A percentile compares a stretch with the other conserved stretches of the same genome.
phyloP scores from a whole-genome alignment of 2,888 invertebrate species.

The Campaea margaritaria region DNA sequence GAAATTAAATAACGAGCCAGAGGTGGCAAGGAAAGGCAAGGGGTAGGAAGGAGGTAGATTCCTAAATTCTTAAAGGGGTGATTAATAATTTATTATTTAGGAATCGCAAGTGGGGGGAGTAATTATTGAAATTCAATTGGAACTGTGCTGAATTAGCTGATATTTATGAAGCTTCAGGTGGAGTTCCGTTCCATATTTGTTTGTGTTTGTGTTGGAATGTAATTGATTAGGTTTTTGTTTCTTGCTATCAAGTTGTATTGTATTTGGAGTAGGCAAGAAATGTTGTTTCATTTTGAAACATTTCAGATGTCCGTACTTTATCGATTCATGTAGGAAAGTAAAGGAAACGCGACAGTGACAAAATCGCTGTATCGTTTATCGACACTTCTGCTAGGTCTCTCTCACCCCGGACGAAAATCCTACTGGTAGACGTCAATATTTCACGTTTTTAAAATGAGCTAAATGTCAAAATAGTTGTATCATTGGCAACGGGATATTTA shows the following conservation, averaged over 20 bases:
- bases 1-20: constrained; percentile 75
- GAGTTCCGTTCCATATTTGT: constrained; percentile 15
- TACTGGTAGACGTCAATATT: too few species aligned
- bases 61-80: constrained; percentile 45
- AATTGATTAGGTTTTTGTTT: constrained; percentile 10
- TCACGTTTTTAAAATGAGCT: too few species aligned
- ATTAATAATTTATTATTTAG: constrained; percentile 54
- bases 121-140: constrained; percentile 40
- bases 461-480: too few species aligned
- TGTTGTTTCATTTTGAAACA: too few species aligned
- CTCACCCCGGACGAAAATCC: too few species aligned
- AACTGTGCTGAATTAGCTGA: constrained; percentile 28
- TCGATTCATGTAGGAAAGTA: too few species aligned
- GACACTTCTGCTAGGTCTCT: too few species aligned
- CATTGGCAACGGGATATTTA: too few species aligned
- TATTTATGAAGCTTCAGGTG: constrained; percentile 31
- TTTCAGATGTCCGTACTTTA: too few species aligned
- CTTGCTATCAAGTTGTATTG: background rate
- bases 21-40: constrained; percentile 36
- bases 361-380: too few species aligned
- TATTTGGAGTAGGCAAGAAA: too few species aligned
- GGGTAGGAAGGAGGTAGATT: constrained; percentile 50
- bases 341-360: too few species aligned
- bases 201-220: constrained; percentile 7
- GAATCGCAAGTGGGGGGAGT: constrained; percentile 41